Evolutionary conservation across 2,888 invertebrate species (phyloP).

Genomic region (Adelphocoris suturalis): DNA sequence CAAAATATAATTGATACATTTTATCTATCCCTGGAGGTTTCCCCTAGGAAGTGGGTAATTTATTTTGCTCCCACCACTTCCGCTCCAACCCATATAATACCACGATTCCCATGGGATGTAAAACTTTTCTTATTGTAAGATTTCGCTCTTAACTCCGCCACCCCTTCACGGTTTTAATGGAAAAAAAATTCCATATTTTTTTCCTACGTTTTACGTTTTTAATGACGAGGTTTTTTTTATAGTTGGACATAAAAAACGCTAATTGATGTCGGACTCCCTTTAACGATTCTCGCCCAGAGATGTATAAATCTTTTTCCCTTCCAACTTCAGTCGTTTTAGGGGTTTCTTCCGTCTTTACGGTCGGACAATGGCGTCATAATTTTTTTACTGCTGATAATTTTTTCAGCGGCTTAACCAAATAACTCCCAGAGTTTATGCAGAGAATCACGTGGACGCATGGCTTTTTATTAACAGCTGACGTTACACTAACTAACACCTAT

Average conservation of each 20-base stretch:
- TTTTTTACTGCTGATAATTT: neutral
- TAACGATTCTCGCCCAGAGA: neutral
- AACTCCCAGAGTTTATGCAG: neutral
- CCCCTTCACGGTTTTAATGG: neutral
- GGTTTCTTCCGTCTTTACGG: neutral
- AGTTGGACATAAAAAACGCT: neutral
- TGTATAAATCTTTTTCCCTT: constrained; percentile 13
- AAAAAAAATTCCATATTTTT: neutral
- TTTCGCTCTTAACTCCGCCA: neutral
- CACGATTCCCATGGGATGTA: neutral
- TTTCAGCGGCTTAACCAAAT: too few relatives aligned
- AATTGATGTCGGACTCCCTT: constrained; percentile 18
- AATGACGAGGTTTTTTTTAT: constrained; percentile 10
- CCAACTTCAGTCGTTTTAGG: neutral
- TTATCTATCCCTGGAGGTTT: constrained; percentile 59
- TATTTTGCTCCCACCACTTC: neutral
- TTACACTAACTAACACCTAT: too few relatives aligned
- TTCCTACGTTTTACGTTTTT: constrained; percentile 14
- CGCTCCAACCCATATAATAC: neutral
- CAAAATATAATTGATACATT: constrained; percentile 62
- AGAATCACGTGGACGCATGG: too few relatives aligned
- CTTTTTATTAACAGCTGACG: too few relatives aligned
- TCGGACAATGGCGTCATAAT: neutral
- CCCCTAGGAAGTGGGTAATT: constrained; percentile 6
- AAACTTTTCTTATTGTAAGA: neutral